These are phyloP conservation scores for Crenuchus spilurus DNA, from an alignment of 2,797 vertebrate genomes.

Conservation along the genomic window DNA sequence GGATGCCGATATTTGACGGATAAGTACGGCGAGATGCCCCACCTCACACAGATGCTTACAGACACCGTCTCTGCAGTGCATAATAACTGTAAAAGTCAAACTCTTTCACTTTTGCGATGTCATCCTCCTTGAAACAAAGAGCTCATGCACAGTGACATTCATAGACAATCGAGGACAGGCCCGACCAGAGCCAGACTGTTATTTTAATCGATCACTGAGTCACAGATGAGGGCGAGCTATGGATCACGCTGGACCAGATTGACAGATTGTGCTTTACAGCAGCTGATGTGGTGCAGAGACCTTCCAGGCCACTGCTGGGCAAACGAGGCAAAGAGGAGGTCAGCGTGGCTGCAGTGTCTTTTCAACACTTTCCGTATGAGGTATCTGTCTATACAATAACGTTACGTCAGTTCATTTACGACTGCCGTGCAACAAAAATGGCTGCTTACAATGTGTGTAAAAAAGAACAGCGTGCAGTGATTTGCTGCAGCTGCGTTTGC, in stretches of 20 bases:
- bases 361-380: too few species aligned
- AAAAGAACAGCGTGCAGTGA: too few species aligned
- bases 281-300: slow-evolving; percentile 59
- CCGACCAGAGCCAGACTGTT: slow-evolving; percentile 72
- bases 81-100: not conserved
- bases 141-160: slow-evolving; percentile 73
- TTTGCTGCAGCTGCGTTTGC: too few species aligned
- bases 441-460: too few species aligned
- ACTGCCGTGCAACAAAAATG: too few species aligned
- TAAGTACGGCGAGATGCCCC: slow-evolving; percentile 75
- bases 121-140: slow-evolving; percentile 66
- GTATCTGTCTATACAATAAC: too few species aligned
- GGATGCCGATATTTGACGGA: slow-evolving; percentile 66
- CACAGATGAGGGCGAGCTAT: slow-evolving; percentile 32
- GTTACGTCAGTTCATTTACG: too few species aligned
- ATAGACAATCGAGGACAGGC: slow-evolving; percentile 70
- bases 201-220: slow-evolving; percentile 73
- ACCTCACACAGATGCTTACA: too few species aligned
- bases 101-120: slow-evolving; percentile 43
- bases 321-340: slow-evolving; percentile 28
- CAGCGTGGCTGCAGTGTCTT: too few species aligned
- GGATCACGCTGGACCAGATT: not conserved
- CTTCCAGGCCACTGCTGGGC: not conserved
- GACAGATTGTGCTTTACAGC: slow-evolving; percentile 61
- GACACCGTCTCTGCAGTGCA: slow-evolving; percentile 28